phyloP scores from a whole-genome alignment of 2,888 invertebrate species.

The Phania funesta region DNA sequence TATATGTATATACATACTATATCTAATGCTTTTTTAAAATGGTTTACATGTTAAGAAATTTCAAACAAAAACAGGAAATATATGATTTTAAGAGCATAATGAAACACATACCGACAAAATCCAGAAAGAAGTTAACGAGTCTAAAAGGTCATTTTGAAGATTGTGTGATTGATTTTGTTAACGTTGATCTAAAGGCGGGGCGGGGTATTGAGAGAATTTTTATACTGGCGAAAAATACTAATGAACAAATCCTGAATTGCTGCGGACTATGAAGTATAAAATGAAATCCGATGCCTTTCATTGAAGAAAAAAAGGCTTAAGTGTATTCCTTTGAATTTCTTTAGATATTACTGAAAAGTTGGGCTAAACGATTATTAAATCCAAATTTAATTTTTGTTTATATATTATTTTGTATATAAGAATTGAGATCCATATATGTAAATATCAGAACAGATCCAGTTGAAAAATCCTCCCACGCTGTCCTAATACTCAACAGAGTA shows the following conservation, averaged over 20 bases:
- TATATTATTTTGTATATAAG: conserved; percentile 31
- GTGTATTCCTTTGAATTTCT: conserved; percentile 23
- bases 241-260: conserved; percentile 46
- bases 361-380: conserved; percentile 3
- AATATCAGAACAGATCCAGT: conserved; percentile 54
- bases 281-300: conserved; percentile 28
- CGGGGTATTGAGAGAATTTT: conserved; percentile 13
- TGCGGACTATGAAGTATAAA: conserved; percentile 22
- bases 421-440: conserved; percentile 47
- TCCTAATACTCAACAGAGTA: conserved; percentile 57
- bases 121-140: conserved; percentile 54
- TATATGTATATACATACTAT: not conserved
- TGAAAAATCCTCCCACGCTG: conserved; percentile 67
- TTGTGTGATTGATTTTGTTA: conserved; percentile 13
- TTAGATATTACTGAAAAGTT: conserved; percentile 23
- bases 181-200: conserved; percentile 50
- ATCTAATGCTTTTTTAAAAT: conserved; percentile 21
- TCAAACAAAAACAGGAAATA: conserved; percentile 31
- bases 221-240: conserved; percentile 28
- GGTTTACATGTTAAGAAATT: conserved; percentile 25
- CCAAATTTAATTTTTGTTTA: conserved; percentile 19
- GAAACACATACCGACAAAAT: conserved; percentile 65
- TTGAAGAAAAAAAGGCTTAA: conserved; percentile 26
- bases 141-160: conserved; percentile 56
- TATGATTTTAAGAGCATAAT: conserved; percentile 46